A percentile compares a stretch with the other conserved stretches of the same genome.
These are phyloP conservation scores for Spongilla lacustris DNA, from an alignment of 37 sponge, comb jelly and placozoan genomes.

Conservation along the genomic window DNA sequence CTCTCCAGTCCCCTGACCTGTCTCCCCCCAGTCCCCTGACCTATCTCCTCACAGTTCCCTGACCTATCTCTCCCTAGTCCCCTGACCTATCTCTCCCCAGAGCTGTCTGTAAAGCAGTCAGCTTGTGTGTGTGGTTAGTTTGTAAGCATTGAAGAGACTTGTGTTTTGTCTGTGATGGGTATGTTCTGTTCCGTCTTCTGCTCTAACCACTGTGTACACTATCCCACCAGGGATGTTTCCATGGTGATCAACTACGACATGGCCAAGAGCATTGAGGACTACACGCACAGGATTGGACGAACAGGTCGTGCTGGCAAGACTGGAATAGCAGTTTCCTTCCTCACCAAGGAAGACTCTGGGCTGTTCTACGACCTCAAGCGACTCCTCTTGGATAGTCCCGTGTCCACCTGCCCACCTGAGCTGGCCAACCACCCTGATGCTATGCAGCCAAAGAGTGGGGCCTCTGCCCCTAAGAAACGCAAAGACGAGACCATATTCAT, in stretches of 20 bases:
- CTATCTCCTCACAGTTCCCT: no score
- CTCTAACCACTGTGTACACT: not conserved
- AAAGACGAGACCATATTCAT: conserved; percentile 90
- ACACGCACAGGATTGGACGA: conserved; percentile 96
- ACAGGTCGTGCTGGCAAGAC: conserved; percentile 95
- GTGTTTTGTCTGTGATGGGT: no score
- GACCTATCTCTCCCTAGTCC: no score
- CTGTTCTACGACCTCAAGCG: conserved; percentile 96
- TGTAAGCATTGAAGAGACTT: no score
- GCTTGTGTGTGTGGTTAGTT: no score
- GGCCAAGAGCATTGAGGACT: conserved; percentile 97
- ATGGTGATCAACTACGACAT: conserved; percentile 99
- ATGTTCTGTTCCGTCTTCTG: not conserved
- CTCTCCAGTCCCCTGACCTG: no score
- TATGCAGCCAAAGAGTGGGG: conserved; percentile 91
- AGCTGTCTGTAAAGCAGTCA: no score
- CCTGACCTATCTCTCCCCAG: no score
- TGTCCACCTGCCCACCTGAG: conserved; percentile 91
- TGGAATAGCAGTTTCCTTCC: conserved; percentile 92
- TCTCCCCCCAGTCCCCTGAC: no score
- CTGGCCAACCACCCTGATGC: conserved; percentile 96
- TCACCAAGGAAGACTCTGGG: conserved; percentile 94
- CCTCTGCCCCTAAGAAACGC: conserved; percentile 79
- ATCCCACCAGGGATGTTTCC: conserved; percentile 84
- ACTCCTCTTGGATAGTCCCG: conserved; percentile 77